These are phyloP conservation scores for Gorilla gorilla DNA, from an alignment of 2,113 vertebrate genomes.

Conservation along the genomic window DNA sequence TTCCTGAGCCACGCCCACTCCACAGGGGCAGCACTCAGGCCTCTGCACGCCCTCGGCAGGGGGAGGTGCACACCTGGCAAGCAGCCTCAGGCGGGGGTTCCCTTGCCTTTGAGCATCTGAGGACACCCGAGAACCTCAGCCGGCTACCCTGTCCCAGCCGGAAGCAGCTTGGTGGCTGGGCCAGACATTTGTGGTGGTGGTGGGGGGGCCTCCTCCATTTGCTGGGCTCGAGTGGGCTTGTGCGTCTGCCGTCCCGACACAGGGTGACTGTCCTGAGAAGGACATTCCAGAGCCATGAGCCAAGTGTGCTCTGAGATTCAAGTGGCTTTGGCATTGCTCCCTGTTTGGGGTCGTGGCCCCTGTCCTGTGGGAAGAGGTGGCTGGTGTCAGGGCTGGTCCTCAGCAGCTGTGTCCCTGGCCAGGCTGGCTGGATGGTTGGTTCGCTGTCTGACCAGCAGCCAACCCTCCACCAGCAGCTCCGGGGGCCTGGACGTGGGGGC, in stretches of 20 bases:
- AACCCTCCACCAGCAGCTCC: not conserved
- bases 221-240: not conserved
- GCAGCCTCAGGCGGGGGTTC: not conserved
- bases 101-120: not conserved
- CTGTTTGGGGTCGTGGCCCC: not conserved
- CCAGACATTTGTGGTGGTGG: not conserved
- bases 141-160: accelerated
- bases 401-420: accelerated
- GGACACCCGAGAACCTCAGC: not conserved
- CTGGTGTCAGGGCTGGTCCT: accelerated
- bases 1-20: not conserved
- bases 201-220: accelerated
- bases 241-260: not conserved
- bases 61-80: accelerated
- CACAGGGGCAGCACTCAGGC: not conserved
- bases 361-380: not conserved
- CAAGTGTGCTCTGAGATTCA: not conserved
- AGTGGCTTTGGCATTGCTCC: not conserved
- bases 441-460: not conserved
- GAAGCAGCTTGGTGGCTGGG: not conserved
- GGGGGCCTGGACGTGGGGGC: not conserved
- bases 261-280: not conserved
- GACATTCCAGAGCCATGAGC: conserved; percentile 29
- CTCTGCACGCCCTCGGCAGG: not conserved
- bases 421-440: not conserved